A percentile compares a stretch with the other conserved stretches of the same genome.
Evolutionary conservation across 2,888 invertebrate genomes (phyloP).

Genomic region (Ametastegia equiseti): DNA sequence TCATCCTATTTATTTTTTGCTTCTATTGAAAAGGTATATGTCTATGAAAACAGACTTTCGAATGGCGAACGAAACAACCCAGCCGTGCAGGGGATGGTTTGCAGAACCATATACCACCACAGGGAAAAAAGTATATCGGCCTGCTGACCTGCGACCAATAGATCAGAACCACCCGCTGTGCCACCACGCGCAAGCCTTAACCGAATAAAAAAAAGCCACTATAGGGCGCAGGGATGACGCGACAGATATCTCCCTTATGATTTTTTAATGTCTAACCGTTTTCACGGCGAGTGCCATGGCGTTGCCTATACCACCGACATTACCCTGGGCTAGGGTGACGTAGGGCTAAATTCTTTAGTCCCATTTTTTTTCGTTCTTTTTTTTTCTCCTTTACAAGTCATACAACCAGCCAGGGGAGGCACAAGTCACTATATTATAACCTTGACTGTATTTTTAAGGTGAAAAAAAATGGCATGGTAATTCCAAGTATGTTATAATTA

Average conservation of each 20-base stretch:
- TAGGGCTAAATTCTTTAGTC: slow-evolving; percentile 14
- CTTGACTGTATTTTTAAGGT: not conserved
- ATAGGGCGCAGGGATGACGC: slow-evolving; percentile 55
- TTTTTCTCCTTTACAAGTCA: slow-evolving; percentile 1
- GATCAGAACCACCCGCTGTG: slow-evolving; percentile 43
- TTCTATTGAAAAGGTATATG: not conserved
- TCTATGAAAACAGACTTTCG: not conserved
- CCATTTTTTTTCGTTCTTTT: not conserved
- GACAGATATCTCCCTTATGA: slow-evolving; percentile 65
- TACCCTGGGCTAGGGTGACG: not conserved
- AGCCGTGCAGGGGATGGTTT: not conserved
- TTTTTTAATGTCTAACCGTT: slow-evolving; percentile 66
- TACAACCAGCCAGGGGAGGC: not conserved
- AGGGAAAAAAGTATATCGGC: slow-evolving; percentile 31
- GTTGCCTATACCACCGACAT: too few species aligned
- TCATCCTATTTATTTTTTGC: not conserved
- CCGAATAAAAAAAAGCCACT: slow-evolving; percentile 43
- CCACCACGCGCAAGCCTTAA: slow-evolving; percentile 42
- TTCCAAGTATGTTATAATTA: not conserved
- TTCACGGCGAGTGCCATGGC: slow-evolving; percentile 57
- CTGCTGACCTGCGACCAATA: slow-evolving; percentile 32
- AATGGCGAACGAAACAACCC: not conserved
- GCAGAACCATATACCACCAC: not conserved
- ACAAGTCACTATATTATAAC: not conserved
- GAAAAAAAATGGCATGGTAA: not conserved